Base-by-base conservation (phyloP, 2,888 invertebrate species). In the Agonum fuliginosum region DNA sequence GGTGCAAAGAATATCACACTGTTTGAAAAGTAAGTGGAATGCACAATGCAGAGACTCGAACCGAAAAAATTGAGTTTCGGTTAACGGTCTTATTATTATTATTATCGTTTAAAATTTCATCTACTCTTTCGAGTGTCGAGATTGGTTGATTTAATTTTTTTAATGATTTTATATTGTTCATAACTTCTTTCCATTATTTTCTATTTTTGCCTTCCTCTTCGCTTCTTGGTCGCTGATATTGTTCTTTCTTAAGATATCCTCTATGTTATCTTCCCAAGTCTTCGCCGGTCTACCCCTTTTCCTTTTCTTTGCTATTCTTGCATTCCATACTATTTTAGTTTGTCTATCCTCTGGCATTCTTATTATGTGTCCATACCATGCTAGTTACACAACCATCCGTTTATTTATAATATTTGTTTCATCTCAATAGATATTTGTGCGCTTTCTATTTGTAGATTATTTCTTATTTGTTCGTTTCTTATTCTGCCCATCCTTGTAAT, bases 181-280 rank as follows among this genome's bases (percentile, higher is more conserved):
- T n/a, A n/a, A n/a, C n/a, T n/a, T 46, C 46, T 46, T 46, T 46
- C 46, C 46, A 46, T 46, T 46, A n/a, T 14, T 46, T 46, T 19
- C 46, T 46, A 12, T 46, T 46, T 1, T 8, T 19, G 46, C 46
- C 19, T 46, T 46, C 19, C 8, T 46, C 2, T 34, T 34, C 14
- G 46, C 2, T 46, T 46, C 17, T n/a, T 46, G 46, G 4, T 19
- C 4, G 34, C 8, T 34, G 34, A 34, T 34, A 34, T 34, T 34
- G 34, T 34, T 34, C 34, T 34, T 34, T 6, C 8, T 34, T 46
- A 46, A 12, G n/a, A 46, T 46, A 14, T 46, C 4, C 2, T 46
- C 4, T 46, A 46, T 17, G 14, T 46, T 46, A 12, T 46, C 14
- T 1, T 14, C 14, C 46, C 14, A 46, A 4, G 46, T 46, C 19